Percentiles rank a stretch among this genome's conserved stretches.
These are phyloP conservation scores for Pseudomugil gertrudae DNA, from an alignment of 2,797 vertebrate species.

Conservation along the genomic window DNA sequence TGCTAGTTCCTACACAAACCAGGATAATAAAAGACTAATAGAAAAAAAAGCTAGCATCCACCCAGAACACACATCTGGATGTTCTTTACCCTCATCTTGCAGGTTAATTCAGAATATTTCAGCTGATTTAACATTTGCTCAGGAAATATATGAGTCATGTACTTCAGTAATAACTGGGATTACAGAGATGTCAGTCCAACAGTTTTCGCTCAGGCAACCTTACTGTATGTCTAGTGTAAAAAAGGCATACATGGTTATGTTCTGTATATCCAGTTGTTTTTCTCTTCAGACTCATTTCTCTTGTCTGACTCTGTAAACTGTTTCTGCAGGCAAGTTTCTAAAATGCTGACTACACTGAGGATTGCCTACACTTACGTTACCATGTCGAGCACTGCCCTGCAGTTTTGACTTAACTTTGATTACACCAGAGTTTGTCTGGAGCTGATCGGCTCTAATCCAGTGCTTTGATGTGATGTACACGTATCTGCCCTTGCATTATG, in stretches of 20 bases:
- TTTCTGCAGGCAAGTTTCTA: slow-evolving; percentile 26
- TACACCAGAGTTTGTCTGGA: slow-evolving; percentile 55
- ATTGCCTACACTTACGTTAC: slow-evolving; percentile 26
- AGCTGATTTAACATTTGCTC: no score
- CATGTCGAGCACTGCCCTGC: slow-evolving; percentile 36
- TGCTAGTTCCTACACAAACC: no score
- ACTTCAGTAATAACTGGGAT: not conserved
- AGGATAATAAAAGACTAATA: no score
- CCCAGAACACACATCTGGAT: no score
- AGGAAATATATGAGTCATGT: no score
- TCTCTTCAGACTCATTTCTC: slow-evolving; percentile 8
- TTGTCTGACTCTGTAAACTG: slow-evolving; percentile 27
- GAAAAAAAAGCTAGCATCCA: no score
- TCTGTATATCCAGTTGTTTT: not conserved
- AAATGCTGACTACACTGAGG: slow-evolving; percentile 55
- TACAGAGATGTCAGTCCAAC: not conserved
- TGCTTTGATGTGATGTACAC: slow-evolving; percentile 58
- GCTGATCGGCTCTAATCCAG: slow-evolving; percentile 65
- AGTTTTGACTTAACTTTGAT: slow-evolving; percentile 56
- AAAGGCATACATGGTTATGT: not conserved
- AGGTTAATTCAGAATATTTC: no score
- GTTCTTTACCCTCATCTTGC: no score
- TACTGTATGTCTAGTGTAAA: not conserved
- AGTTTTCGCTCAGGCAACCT: not conserved
- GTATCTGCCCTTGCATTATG: slow-evolving; percentile 36